Evolutionary conservation across 2,797 vertebrate genomes (phyloP).

Genomic region (Pseudocheirus occidentalis): DNA sequence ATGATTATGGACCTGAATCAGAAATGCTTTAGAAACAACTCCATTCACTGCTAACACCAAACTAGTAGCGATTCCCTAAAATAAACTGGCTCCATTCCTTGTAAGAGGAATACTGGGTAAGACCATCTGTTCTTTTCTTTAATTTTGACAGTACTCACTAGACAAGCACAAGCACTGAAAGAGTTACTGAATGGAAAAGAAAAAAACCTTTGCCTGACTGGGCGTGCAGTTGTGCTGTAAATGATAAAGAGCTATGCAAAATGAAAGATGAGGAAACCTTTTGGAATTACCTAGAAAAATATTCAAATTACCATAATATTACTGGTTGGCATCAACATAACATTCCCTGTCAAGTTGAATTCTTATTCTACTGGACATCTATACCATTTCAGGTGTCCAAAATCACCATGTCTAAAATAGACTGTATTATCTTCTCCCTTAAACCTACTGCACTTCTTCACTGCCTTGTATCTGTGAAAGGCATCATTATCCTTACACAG

Average conservation of each 20-base stretch:
- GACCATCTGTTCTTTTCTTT: constrained; percentile 55
- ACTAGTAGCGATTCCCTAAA: constrained; percentile 45
- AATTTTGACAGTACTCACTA: constrained; percentile 19
- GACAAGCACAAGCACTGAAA: constrained; percentile 24
- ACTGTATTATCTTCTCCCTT: neutral
- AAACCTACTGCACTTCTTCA: neutral
- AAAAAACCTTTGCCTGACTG: constrained; percentile 23
- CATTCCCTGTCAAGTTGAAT: neutral
- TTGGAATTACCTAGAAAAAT: constrained; percentile 49
- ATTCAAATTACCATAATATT: neutral
- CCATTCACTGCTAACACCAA: constrained; percentile 64
- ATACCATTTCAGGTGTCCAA: neutral
- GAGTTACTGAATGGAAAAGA: constrained; percentile 9
- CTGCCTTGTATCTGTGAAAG: neutral
- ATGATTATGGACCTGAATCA: constrained; percentile 38
- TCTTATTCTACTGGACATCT: neutral
- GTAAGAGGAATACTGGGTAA: constrained; percentile 53
- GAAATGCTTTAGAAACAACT: constrained; percentile 56
- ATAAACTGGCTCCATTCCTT: constrained; percentile 54
- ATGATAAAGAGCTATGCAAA: neutral
- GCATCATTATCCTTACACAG: neutral
- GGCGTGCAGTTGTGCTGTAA: neutral
- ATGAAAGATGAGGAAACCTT: constrained; percentile 22
- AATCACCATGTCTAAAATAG: neutral
- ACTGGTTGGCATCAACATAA: neutral